phyloP scores from a whole-genome alignment of 2,113 vertebrate species.

The Uropsilus gracilis region DNA sequence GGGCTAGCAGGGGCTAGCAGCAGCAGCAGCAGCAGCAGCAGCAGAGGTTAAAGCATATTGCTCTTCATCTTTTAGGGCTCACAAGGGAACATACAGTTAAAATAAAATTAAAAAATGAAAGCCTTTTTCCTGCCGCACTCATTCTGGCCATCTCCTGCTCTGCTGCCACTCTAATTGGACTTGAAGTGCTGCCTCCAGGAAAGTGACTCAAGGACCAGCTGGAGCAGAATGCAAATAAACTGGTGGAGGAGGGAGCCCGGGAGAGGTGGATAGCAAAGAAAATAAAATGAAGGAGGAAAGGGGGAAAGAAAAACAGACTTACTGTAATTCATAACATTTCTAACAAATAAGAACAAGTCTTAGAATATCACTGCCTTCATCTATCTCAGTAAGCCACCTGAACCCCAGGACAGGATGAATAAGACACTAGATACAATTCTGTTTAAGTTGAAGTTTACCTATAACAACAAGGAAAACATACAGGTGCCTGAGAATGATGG shows the following conservation, averaged over 20 bases:
- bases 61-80: background rate
- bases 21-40: background rate
- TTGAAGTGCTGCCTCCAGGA: constrained; percentile 75
- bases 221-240: constrained; percentile 52
- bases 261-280: constrained; percentile 14
- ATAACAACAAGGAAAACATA: background rate
- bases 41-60: background rate
- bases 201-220: constrained; percentile 76
- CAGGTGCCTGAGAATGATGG: background rate
- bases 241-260: background rate
- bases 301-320: background rate
- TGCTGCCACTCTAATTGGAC: constrained; percentile 61
- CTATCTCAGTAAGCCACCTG: background rate
- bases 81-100: constrained; percentile 28
- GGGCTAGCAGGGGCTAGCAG: background rate
- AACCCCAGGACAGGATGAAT: background rate
- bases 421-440: background rate
- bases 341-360: background rate
- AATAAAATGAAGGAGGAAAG: constrained; percentile 46
- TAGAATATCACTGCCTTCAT: background rate
- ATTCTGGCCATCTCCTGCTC: constrained; percentile 30
- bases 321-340: background rate
- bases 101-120: background rate
- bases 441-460: background rate
- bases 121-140: background rate